These are phyloP conservation scores for Mactromeris polynyma DNA, from an alignment of 2,888 invertebrate genomes.

Conservation along the genomic window DNA sequence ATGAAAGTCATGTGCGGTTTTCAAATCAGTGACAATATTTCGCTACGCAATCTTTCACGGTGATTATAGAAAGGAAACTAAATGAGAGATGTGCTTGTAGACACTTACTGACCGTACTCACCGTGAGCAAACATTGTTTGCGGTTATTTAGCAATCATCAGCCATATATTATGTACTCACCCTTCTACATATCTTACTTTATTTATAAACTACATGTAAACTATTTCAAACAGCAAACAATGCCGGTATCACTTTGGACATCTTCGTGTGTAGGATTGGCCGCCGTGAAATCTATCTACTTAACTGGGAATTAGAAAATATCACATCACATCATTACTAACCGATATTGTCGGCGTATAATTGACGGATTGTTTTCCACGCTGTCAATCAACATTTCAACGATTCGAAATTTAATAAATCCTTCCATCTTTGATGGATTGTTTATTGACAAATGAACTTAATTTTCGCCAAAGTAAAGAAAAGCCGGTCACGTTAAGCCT, in stretches of 20 bases:
- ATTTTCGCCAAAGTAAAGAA: slow-evolving; percentile 41
- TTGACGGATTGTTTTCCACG: slow-evolving; percentile 2
- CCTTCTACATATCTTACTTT: neutral
- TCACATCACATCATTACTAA: neutral
- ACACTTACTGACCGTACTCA: neutral
- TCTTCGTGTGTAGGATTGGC: neutral
- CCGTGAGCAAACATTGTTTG: neutral
- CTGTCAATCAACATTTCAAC: slow-evolving; percentile 15
- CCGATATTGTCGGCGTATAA: slow-evolving; percentile 2
- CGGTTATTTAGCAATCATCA: neutral
- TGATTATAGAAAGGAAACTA: too few relatives aligned
- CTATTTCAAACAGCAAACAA: neutral
- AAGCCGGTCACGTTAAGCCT: slow-evolving; percentile 49
- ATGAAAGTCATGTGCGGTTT: too few relatives aligned
- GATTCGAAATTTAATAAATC: slow-evolving; percentile 9
- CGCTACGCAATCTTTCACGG: too few relatives aligned
- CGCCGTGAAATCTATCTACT: neutral
- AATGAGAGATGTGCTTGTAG: too few relatives aligned
- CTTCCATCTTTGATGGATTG: slow-evolving; percentile 44
- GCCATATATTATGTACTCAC: neutral
- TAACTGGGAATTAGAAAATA: neutral
- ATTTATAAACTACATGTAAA: neutral
- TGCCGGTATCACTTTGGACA: neutral
- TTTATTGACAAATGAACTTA: slow-evolving; percentile 32
- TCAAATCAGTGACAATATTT: too few relatives aligned